Evolutionary conservation across 2,113 vertebrate species (phyloP).

Genomic region (Lasiurus cinereus): DNA sequence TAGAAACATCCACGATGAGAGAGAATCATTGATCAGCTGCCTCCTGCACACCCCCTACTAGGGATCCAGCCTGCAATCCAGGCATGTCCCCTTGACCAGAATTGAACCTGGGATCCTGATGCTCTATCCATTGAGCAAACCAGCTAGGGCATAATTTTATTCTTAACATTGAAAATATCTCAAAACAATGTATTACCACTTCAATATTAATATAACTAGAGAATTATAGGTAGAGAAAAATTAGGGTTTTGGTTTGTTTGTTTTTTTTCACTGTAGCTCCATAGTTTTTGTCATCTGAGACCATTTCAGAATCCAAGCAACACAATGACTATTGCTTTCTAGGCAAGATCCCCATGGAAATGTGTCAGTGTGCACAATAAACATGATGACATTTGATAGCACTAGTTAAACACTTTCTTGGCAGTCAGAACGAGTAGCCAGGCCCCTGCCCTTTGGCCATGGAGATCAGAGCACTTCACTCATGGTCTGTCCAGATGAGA

Average conservation of each 20-base stretch:
- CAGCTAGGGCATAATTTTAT: conserved; percentile 10
- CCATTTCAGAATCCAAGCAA: not conserved
- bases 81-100: too few relatives aligned
- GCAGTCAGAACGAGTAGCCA: conserved; percentile 43
- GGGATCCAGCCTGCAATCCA: too few relatives aligned
- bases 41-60: too few relatives aligned
- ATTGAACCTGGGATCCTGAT: too few relatives aligned
- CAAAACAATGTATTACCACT: not conserved
- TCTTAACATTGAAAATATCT: conserved; percentile 4
- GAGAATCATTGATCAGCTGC: too few relatives aligned
- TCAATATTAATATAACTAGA: not conserved
- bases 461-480: not conserved
- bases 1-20: too few relatives aligned
- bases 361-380: conserved; percentile 41
- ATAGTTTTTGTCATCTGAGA: conserved; percentile 28
- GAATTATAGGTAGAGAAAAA: not conserved
- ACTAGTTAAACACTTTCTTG: conserved; percentile 43
- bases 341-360: not conserved
- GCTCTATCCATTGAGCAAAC: too few relatives aligned
- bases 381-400: not conserved
- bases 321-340: not conserved
- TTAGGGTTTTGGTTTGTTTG: too few relatives aligned
- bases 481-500: not conserved
- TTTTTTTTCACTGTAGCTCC: not conserved
- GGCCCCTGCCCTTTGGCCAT: conserved; percentile 61